Evolutionary conservation across 2,113 vertebrate genomes (phyloP), one percentile per base, ranked within the genome.

Genomic region (Xiphias gladius): DNA sequence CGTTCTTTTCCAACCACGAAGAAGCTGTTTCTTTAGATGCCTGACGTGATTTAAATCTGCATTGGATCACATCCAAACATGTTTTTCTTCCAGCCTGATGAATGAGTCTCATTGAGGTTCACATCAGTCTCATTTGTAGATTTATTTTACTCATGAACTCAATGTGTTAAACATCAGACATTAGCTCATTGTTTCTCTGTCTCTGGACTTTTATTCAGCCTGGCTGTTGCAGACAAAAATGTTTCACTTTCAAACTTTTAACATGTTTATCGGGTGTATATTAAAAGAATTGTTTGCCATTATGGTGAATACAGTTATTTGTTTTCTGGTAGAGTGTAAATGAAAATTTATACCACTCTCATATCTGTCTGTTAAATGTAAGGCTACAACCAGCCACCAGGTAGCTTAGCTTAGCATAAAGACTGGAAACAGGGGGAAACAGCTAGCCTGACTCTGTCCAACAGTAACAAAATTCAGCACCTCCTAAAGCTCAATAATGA

Each of bases 81-180:
- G 73, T 86, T 83, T 80, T 80, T 75, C 52, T 71, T 82, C 66
- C 76, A 58, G 65, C 35, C 19, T 76, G 88, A 89, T 61, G 28
- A 30, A 89, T 75, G 39, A 79, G 78, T 77, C 72, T 80, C 80
- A 52, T 20, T 46, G 46, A 70, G 32, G 71, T 75, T 78, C 67
- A 48, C 82, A 41, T 84, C 82, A 72, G 76, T 86, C 73, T 82
- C 66, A 84, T 89, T 78, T 78, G 48, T 30, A 65, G 76, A 89
- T 90, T 77, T 90, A 83, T 88, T 91, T 90, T 65, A 70, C 80
- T 52, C 52, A 43, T 58, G 35, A 71, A 55, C 64, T 79, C 58
- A 19, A 24, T 68, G 73, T 14, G 7, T 81, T 86, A 55, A 76
- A 85, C 84, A 77, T 80, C 37, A 64, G 69, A 66, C 61, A 57